These are phyloP conservation scores for Bombus turneri DNA, from an alignment of 1,140 invertebrate species.

Conservation along the genomic window DNA sequence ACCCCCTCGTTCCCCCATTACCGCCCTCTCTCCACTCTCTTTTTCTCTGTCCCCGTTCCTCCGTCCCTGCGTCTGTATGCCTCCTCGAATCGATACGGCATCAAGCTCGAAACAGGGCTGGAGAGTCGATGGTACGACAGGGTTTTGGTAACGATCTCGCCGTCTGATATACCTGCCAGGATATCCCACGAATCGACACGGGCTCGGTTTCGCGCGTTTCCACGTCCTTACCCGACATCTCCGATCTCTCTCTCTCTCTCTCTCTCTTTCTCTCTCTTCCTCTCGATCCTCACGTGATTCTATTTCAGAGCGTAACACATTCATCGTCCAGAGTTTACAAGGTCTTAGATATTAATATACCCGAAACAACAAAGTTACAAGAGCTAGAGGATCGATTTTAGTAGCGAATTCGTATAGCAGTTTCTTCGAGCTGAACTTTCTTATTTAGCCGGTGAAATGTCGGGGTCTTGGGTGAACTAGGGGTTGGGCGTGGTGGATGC, in stretches of 20 bases:
- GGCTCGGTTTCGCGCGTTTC: slow-evolving; percentile 11
- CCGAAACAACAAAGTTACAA: too few relatives aligned
- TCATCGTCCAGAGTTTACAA: background rate
- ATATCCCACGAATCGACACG: slow-evolving; percentile 67
- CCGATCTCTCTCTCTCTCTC: background rate
- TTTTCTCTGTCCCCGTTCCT: slow-evolving; percentile 33
- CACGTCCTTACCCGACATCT: background rate
- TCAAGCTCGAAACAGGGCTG: slow-evolving; percentile 62
- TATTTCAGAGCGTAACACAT: background rate
- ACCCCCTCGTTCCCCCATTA: background rate
- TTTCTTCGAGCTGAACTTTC: background rate
- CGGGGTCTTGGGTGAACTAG: too few relatives aligned
- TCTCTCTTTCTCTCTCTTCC: background rate
- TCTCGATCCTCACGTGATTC: background rate
- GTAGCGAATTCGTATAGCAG: background rate
- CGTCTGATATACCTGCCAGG: slow-evolving; percentile 78
- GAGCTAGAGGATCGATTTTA: background rate
- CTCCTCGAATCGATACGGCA: slow-evolving; percentile 73
- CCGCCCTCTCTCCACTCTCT: slow-evolving; percentile 3
- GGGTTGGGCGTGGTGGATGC: slow-evolving; percentile 23
- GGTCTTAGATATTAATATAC: background rate
- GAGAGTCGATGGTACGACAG: slow-evolving; percentile 71
- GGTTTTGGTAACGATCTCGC: slow-evolving; percentile 79
- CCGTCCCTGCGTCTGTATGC: slow-evolving; percentile 56
- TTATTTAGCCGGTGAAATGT: background rate